A percentile compares a stretch with the other conserved stretches of the same genome.
Conservation (phyloP, 2,113 vertebrate species). For the Actinemys pallida region DNA sequence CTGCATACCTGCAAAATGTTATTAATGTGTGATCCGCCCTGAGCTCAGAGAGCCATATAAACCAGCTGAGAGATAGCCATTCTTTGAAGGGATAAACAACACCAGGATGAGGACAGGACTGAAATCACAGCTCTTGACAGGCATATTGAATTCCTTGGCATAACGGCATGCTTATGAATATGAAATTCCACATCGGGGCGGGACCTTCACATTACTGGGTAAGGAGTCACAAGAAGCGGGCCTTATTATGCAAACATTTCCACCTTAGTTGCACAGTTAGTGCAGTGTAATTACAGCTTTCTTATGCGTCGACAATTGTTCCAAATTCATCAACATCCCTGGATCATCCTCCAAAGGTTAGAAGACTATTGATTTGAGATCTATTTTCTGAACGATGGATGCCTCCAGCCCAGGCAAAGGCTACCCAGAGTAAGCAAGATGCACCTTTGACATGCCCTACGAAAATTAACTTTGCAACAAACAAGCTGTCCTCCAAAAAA, state of each 20-base stretch:
- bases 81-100: not conserved
- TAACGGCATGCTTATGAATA: not conserved
- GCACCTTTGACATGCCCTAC: not conserved
- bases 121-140: not conserved
- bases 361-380: conserved; percentile 46
- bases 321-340: conserved; percentile 22
- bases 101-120: not conserved
- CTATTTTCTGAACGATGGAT: conserved; percentile 17
- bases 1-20: not conserved
- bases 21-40: not conserved
- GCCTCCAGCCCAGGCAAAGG: not conserved
- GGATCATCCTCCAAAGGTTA: conserved; percentile 9
- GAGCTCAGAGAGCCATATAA: not conserved
- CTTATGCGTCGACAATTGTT: not conserved
- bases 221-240: not conserved
- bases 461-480: not conserved
- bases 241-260: not conserved
- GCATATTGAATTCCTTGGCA: not conserved
- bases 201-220: not conserved
- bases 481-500: not conserved
- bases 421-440: not conserved
- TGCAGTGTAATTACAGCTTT: not conserved
- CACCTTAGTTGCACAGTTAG: not conserved
- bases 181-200: not conserved
- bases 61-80: not conserved